Base-by-base conservation (phyloP, 1,140 invertebrate genomes). In the Thaumatotibia leucotreta region DNA sequence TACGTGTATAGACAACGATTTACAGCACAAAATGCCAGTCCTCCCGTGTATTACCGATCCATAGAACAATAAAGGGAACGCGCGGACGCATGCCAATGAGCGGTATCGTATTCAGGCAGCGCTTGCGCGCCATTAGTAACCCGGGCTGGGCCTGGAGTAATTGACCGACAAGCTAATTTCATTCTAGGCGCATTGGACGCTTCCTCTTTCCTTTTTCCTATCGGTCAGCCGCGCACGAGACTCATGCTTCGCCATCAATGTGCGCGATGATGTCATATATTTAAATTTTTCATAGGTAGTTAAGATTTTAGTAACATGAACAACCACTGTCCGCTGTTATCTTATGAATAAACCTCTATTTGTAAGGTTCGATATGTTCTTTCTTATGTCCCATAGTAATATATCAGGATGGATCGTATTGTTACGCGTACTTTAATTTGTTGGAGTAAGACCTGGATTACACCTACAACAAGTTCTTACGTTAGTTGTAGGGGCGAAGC, bases 171-270 rank as follows among this genome's bases (percentile, higher is more conserved):
- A 69, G 83, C 80, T 89, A 85, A 90, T 90, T 82, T 84, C 82
- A 90, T 90, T 87, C 88, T 80, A 87, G 69, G 69, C 86, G 84
- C 88, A 87, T 90, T 83, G 78, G 69, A 63, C 76, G 84, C 82
- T 90, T 90, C 88, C 88, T 90, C 88, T 88, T 90, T 87, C 88
- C 88, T 88, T 84, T 88, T 90, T 88, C 86, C 88, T 90, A 90
- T 88, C 86, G 84, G 84, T 88, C 88, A 90, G 77, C 78, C 70
- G 71, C 79, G 74, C 75, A 77, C 77, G 77, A 79, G 76, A 71
- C 77, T 64, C 70, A 66, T 65, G 73, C 65, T 17, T 73, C 68
- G 65, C 73, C 64, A 70, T 69, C 31, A 54, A 52, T 69, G 58
- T 72, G 62, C 35, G 63, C 20, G 23, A 9, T 54, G 50, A 54